These are phyloP conservation scores for Epizoanthus ramosus DNA, from an alignment of 92 coral and sea anemone genomes.

Conservation along the genomic window DNA sequence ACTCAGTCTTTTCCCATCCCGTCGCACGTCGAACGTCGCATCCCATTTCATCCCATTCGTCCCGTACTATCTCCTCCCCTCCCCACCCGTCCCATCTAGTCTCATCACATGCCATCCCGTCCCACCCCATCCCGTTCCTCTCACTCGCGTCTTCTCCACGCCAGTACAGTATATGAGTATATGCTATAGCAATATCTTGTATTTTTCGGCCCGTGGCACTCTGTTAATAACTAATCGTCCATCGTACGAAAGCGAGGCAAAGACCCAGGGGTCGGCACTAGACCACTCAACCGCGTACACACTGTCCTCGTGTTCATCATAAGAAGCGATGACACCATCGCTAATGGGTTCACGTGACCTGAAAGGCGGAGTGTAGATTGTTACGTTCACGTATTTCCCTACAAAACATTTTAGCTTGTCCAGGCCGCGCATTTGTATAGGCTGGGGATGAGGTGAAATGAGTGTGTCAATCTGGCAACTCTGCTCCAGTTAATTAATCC, in stretches of 20 bases:
- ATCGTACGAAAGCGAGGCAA: conserved; percentile 97
- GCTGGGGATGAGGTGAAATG: too few relatives aligned
- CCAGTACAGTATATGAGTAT: not conserved
- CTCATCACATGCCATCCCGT: not conserved
- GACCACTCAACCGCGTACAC: conserved; percentile 99
- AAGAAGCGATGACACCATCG: conserved; percentile 94
- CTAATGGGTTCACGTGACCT: conserved; percentile 88
- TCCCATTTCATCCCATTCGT: too few relatives aligned
- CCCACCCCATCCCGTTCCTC: not conserved
- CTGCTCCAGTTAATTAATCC: too few relatives aligned
- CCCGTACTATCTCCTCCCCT: too few relatives aligned
- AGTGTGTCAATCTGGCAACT: too few relatives aligned
- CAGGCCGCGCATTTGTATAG: too few relatives aligned
- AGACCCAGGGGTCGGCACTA: conserved; percentile 99
- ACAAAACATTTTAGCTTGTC: too few relatives aligned
- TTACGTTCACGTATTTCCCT: not conserved
- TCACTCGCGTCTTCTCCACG: not conserved
- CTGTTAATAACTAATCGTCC: conserved; percentile 97
- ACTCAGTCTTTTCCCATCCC: too few relatives aligned
- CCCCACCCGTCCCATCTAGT: too few relatives aligned
- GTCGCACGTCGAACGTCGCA: too few relatives aligned
- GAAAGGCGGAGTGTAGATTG: conserved; percentile 6
- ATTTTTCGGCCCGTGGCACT: conserved; percentile 96
- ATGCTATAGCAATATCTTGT: conserved; percentile 82
- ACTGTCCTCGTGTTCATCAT: conserved; percentile 99